phyloP scores from a whole-genome alignment of 2,113 vertebrate species.

The Sylvilagus bachmani region DNA sequence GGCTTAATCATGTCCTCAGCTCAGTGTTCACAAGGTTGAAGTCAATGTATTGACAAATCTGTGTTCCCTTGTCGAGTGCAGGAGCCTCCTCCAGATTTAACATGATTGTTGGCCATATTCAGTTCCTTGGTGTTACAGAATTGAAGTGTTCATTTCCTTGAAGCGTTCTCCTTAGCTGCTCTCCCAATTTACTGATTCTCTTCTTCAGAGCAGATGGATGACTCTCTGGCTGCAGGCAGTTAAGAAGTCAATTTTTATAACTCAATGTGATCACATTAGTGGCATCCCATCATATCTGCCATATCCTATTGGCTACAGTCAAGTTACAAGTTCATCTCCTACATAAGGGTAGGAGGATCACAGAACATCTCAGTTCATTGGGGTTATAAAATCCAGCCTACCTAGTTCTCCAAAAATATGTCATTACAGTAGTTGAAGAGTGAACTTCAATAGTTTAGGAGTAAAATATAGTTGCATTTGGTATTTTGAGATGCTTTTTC shows the following conservation, averaged over 20 bases:
- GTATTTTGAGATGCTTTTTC: neutral
- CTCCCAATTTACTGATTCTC: too few relatives aligned
- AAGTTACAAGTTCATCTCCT: neutral
- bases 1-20: neutral
- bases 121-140: too few relatives aligned
- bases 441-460: neutral
- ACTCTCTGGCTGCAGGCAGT: neutral
- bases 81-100: neutral
- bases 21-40: too few relatives aligned
- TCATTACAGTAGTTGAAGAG: neutral
- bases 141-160: neutral
- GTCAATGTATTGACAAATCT: neutral
- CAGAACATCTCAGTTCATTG: neutral
- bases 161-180: neutral
- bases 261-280: neutral
- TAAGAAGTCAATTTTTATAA: neutral
- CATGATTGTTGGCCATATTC: neutral
- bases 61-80: neutral
- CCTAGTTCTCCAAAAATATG: neutral
- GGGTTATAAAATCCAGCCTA: neutral
- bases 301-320: neutral
- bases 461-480: neutral
- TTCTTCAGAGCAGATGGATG: neutral
- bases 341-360: neutral
- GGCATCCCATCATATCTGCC: neutral